These are phyloP conservation scores for Poicephalus gulielmi DNA, from an alignment of 2,113 vertebrate species.

Conservation along the genomic window DNA sequence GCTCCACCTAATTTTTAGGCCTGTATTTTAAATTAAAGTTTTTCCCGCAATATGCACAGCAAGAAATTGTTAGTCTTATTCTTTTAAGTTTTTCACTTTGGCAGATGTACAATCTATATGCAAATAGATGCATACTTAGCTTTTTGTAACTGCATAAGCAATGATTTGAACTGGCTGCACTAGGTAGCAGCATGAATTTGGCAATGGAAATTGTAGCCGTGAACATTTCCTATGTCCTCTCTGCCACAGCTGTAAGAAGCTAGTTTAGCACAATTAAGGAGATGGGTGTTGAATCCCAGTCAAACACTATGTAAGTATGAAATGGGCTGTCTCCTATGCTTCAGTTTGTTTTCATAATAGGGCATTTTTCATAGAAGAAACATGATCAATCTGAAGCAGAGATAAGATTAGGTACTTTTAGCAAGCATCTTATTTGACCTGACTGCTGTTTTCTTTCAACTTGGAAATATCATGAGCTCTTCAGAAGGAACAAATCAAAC, in stretches of 20 bases:
- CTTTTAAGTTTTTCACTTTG: conserved; percentile 36
- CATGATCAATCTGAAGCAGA: background rate
- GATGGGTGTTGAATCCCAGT: background rate
- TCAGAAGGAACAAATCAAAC: background rate
- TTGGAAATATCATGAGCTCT: background rate
- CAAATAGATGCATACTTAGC: conserved; percentile 45
- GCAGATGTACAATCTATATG: conserved; percentile 61
- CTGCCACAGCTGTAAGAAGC: background rate
- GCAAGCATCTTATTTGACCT: background rate
- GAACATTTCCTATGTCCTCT: background rate
- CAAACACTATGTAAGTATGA: background rate
- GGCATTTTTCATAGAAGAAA: conserved; percentile 1
- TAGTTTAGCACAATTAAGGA: background rate
- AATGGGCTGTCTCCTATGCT: background rate
- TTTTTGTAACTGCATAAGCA: background rate
- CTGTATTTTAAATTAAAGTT: conserved; percentile 10
- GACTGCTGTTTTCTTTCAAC: background rate
- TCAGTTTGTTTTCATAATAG: background rate
- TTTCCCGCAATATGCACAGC: background rate
- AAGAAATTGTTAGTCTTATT: conserved; percentile 34
- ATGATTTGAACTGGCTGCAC: conserved; percentile 18
- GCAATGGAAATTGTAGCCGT: background rate
- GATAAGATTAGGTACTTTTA: background rate
- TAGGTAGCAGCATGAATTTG: background rate
- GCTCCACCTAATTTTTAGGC: background rate